A percentile compares a stretch with the other conserved stretches of the same genome.
Conservation (phyloP, 2,113 vertebrate genomes). For the Calyptommatus sinebrachiatus region DNA sequence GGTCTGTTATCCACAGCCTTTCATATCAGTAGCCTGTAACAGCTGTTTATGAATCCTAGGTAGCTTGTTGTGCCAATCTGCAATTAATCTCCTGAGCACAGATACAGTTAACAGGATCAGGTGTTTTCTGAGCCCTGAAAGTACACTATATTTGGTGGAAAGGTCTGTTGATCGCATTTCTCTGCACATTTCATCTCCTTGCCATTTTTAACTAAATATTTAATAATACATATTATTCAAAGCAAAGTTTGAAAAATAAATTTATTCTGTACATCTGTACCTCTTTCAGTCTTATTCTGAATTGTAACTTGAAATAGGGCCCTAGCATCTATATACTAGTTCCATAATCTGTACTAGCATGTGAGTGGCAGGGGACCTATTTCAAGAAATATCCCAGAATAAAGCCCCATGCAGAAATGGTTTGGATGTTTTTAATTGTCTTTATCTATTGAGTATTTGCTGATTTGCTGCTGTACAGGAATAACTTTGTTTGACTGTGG, state of each 20-base stretch:
- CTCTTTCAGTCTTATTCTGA: too few species aligned
- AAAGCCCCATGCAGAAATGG: too few species aligned
- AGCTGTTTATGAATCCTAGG: not conserved
- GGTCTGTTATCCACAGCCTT: accelerated
- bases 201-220: not conserved
- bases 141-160: not conserved
- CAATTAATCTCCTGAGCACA: not conserved
- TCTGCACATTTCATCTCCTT: not conserved
- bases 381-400: too few species aligned
- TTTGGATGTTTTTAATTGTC: not conserved
- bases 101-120: not conserved
- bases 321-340: too few species aligned
- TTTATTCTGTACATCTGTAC: not conserved
- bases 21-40: not conserved
- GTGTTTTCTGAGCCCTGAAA: conserved; percentile 15
- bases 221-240: too few species aligned
- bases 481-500: not conserved
- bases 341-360: too few species aligned
- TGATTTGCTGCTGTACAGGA: not conserved
- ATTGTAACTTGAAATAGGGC: too few species aligned
- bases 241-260: too few species aligned
- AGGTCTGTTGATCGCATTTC: not conserved
- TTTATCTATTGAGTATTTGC: too few species aligned
- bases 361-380: too few species aligned
- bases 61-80: not conserved